Evolutionary conservation across 2,113 vertebrate genomes (phyloP).

Genomic region (Panthera uncia): DNA sequence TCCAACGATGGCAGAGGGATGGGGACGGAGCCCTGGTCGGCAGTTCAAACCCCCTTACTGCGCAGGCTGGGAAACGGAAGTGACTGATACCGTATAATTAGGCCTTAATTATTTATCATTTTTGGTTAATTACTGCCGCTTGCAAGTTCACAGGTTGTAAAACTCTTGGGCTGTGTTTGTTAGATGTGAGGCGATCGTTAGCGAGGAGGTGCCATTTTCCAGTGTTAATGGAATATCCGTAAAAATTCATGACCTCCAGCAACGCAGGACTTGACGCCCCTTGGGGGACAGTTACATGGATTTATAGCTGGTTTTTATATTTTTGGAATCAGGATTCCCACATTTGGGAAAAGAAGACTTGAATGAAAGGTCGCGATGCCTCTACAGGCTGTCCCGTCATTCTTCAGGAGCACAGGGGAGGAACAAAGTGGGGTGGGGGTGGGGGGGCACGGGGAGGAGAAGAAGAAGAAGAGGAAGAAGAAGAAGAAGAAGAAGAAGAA

Average conservation of each 20-base stretch:
- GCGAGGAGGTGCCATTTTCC: slow-evolving; percentile 73
- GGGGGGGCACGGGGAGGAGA: fast-evolving
- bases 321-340: slow-evolving; percentile 24
- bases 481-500: no score
- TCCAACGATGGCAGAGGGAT: slow-evolving; percentile 22
- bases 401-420: not conserved
- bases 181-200: slow-evolving; percentile 85
- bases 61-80: slow-evolving; percentile 83
- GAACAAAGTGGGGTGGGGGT: fast-evolving
- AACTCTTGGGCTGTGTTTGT: slow-evolving; percentile 88
- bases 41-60: slow-evolving; percentile 76
- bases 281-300: slow-evolving; percentile 54
- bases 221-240: slow-evolving; percentile 79
- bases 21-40: slow-evolving; percentile 63
- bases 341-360: not conserved
- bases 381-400: not conserved
- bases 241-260: slow-evolving; percentile 71
- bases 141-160: slow-evolving; percentile 88
- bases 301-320: slow-evolving; percentile 47
- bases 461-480: not conserved
- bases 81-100: slow-evolving; percentile 87
- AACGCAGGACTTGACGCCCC: not conserved
- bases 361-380: not conserved
- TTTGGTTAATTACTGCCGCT: slow-evolving; percentile 89
- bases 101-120: slow-evolving; percentile 90